Conservation (phyloP, 2,113 vertebrate species). For the Callaeas wilsoni region DNA sequence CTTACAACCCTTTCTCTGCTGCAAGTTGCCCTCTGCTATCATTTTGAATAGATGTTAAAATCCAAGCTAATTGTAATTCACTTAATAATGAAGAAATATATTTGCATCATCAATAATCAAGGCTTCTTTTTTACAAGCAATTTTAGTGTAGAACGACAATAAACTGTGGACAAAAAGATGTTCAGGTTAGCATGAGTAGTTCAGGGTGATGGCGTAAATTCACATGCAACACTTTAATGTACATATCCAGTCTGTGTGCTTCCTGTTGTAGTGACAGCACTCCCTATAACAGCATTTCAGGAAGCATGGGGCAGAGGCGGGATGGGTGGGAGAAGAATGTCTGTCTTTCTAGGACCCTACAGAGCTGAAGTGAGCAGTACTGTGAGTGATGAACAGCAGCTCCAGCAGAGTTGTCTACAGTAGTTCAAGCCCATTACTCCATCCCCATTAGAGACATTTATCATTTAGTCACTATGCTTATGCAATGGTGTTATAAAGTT, state of each 20-base stretch:
- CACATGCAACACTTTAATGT: not conserved
- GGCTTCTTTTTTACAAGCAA: not conserved
- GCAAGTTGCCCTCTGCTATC: slow-evolving; percentile 71
- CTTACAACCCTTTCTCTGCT: slow-evolving; percentile 66
- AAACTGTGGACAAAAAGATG: not conserved
- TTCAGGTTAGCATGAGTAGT: not conserved
- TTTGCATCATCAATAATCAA: slow-evolving; percentile 24
- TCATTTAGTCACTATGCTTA: slow-evolving; percentile 60
- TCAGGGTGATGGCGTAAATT: not conserved
- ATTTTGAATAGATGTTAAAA: slow-evolving; percentile 71
- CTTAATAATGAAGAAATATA: slow-evolving; percentile 65
- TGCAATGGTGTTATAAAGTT: slow-evolving; percentile 30
- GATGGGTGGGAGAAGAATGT: not conserved
- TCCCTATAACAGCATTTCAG: not conserved
- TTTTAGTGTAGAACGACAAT: not conserved
- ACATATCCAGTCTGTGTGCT: not conserved
- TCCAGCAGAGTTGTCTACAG: not conserved
- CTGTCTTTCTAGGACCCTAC: not conserved
- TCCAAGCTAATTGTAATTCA: slow-evolving; percentile 71
- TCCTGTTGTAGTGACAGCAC: not conserved
- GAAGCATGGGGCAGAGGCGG: not conserved
- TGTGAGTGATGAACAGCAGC: not conserved
- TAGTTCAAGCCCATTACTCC: slow-evolving; percentile 33
- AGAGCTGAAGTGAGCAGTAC: not conserved
- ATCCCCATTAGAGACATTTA: slow-evolving; percentile 33